Evolutionary conservation across 2,113 vertebrate species (phyloP).

Genomic region (Phycodurus eques): DNA sequence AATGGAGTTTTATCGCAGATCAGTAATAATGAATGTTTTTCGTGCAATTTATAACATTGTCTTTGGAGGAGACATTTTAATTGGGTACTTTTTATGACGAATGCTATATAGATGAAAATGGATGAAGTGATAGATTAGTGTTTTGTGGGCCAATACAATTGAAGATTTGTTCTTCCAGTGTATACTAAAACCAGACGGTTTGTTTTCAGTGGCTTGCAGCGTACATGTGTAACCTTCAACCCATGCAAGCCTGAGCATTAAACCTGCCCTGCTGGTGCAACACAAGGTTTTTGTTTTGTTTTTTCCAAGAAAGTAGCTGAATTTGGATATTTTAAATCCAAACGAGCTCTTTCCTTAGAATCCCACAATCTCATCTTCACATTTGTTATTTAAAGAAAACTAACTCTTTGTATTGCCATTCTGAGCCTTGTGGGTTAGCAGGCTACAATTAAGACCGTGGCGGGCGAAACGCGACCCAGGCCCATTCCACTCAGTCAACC

Average conservation of each 20-base stretch:
- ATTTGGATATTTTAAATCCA: background rate
- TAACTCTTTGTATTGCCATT: conserved; percentile 17
- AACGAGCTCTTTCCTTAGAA: background rate
- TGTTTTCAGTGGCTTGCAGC: background rate
- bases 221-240: background rate
- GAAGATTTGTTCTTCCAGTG: background rate
- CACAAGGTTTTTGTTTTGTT: background rate
- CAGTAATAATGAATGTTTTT: too few relatives aligned
- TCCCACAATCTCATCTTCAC: background rate
- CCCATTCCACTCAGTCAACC: conserved; percentile 57
- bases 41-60: too few relatives aligned
- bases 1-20: too few relatives aligned
- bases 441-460: conserved; percentile 50
- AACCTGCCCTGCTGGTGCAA: too few relatives aligned
- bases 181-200: background rate
- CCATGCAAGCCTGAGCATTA: too few relatives aligned
- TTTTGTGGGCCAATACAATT: background rate
- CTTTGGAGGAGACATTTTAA: too few relatives aligned
- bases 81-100: too few relatives aligned
- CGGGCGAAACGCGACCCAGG: conserved; percentile 52
- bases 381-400: background rate
- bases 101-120: background rate
- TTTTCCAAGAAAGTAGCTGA: background rate
- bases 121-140: background rate
- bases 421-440: conserved; percentile 45